Evolutionary conservation across 2,113 vertebrate species (phyloP).

Genomic region (Oryzias celebensis): DNA sequence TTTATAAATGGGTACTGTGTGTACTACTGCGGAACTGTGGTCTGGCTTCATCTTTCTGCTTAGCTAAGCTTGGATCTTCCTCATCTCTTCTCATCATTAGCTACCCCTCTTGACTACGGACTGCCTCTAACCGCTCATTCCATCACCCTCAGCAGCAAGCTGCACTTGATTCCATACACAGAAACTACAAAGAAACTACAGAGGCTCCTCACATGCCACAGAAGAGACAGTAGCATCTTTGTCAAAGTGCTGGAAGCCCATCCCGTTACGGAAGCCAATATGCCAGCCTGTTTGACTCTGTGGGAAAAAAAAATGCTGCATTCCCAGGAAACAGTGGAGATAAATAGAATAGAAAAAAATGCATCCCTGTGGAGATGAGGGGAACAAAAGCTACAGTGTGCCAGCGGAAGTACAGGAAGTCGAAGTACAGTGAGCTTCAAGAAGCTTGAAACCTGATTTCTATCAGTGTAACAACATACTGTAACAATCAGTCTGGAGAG

Average conservation of each 20-base stretch:
- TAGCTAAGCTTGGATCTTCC: conserved; percentile 70
- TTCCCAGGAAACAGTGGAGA: conserved; percentile 58
- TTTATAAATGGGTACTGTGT: conserved; percentile 37
- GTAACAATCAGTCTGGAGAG: conserved; percentile 21
- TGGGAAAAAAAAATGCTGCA: conserved; percentile 54
- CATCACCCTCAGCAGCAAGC: conserved; percentile 40
- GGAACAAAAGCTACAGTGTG: conserved; percentile 57
- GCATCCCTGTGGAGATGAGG: conserved; percentile 49
- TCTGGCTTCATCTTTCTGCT: conserved; percentile 68
- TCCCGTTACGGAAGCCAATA: conserved; percentile 60
- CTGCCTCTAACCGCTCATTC: conserved; percentile 35
- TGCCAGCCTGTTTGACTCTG: conserved; percentile 54
- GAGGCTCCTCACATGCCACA: conserved; percentile 43
- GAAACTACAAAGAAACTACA: conserved; percentile 52
- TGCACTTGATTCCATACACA: conserved; percentile 36
- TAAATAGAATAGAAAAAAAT: conserved; percentile 56
- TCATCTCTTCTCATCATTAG: conserved; percentile 69
- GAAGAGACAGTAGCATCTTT: conserved; percentile 58
- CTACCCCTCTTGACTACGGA: conserved; percentile 49
- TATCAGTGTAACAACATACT: conserved; percentile 36
- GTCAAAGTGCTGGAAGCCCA: conserved; percentile 51
- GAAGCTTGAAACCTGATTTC: conserved; percentile 35
- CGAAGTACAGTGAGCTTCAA: conserved; percentile 29
- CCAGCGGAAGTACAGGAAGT: conserved; percentile 35
- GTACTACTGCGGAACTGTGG: conserved; percentile 39